These are phyloP conservation scores for Syngnathus rostellatus DNA, from an alignment of 2,797 vertebrate species.

Conservation along the genomic window DNA sequence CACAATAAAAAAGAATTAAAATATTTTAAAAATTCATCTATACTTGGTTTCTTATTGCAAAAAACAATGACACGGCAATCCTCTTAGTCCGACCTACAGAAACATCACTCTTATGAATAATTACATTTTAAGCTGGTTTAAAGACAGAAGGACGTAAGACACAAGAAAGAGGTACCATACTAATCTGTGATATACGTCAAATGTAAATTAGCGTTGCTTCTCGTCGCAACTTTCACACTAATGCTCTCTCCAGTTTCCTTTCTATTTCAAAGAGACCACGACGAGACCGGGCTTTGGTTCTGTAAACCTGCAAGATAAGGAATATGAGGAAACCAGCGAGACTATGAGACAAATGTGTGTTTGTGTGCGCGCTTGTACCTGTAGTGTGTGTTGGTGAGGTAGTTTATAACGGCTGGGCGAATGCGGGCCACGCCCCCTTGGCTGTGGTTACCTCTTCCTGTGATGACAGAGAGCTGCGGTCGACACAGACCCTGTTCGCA, in stretches of 20 bases:
- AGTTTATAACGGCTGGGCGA: slow-evolving; percentile 90
- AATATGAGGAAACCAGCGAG: slow-evolving; percentile 21
- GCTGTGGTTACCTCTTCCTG: slow-evolving; percentile 96
- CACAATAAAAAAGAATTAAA: slow-evolving; percentile 22
- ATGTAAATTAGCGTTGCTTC: not conserved
- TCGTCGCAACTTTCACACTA: not conserved
- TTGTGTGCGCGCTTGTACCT: slow-evolving; percentile 62
- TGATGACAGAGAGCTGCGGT: slow-evolving; percentile 89
- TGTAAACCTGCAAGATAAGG: slow-evolving; percentile 74
- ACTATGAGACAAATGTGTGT: not conserved
- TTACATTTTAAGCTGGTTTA: not conserved
- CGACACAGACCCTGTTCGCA: slow-evolving; percentile 78
- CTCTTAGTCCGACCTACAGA: not conserved
- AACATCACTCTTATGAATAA: not conserved
- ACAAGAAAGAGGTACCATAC: not conserved
- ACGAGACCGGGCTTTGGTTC: slow-evolving; percentile 85
- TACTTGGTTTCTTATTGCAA: slow-evolving; percentile 12
- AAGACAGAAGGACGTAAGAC: not conserved
- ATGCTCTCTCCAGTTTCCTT: not conserved
- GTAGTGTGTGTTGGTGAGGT: slow-evolving; percentile 86
- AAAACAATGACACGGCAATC: not conserved
- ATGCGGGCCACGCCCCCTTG: slow-evolving; percentile 93
- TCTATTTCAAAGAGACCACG: slow-evolving; percentile 76
- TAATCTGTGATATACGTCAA: not conserved
- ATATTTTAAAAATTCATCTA: slow-evolving; percentile 31